Evolutionary conservation across 37 sponge, comb jelly and placozoan genomes (phyloP).

Genomic region (Crambe crambe): DNA sequence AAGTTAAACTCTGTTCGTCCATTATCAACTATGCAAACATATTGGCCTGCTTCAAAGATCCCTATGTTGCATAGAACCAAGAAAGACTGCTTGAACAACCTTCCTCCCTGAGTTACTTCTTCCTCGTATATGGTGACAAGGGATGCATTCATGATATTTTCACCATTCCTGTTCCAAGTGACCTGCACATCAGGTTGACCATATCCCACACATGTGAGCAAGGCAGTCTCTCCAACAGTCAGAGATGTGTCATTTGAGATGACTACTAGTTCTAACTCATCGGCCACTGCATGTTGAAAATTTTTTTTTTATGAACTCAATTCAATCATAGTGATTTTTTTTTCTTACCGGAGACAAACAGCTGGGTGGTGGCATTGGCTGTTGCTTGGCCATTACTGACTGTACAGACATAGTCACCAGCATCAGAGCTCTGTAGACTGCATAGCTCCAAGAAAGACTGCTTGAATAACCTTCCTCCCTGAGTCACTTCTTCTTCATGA

Average conservation of each 20-base stretch:
- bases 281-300: background rate
- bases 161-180: conserved; percentile 8
- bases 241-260: background rate
- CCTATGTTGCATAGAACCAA: conserved; percentile 22
- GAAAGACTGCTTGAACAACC: conserved; percentile 8
- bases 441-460: conserved; percentile 40
- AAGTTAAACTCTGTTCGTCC: background rate
- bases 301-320: no score
- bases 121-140: conserved; percentile 22
- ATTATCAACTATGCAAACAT: conserved; percentile 17
- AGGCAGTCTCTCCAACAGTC: conserved; percentile 7
- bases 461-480: background rate
- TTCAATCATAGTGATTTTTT: no score
- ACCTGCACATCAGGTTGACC: conserved; percentile 2
- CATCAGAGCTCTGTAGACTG: background rate
- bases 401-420: conserved; percentile 9
- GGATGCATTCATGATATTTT: background rate
- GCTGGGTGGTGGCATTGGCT: background rate
- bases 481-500: background rate
- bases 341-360: background rate
- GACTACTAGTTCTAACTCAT: background rate
- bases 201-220: conserved; percentile 22
- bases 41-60: conserved; percentile 16
- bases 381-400: background rate
- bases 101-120: background rate